These are phyloP conservation scores for Urophycis tenuis DNA, from an alignment of 2,797 vertebrate species.

Conservation along the genomic window DNA sequence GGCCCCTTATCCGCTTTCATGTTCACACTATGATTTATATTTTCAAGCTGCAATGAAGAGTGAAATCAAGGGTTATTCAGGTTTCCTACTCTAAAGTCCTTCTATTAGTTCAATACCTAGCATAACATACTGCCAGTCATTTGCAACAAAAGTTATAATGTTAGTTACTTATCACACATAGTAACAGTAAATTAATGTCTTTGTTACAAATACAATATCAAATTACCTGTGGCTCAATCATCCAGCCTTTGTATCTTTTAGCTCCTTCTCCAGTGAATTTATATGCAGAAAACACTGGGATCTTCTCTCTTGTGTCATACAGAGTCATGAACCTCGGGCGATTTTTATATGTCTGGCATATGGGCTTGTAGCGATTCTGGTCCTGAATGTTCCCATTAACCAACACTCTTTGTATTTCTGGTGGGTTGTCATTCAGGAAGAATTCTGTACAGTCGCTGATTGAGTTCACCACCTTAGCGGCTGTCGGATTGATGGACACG, in stretches of 20 bases:
- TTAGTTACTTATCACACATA: too few species aligned
- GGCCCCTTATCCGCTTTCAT: too few species aligned
- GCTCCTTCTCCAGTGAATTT: neutral
- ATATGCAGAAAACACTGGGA: constrained; percentile 55
- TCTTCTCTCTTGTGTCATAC: constrained; percentile 45
- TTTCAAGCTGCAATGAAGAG: constrained; percentile 35
- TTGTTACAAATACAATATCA: neutral
- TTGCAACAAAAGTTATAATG: too few species aligned
- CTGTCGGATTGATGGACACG: constrained; percentile 8
- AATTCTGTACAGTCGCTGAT: constrained; percentile 20
- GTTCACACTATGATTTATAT: too few species aligned
- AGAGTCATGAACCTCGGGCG: constrained; percentile 35
- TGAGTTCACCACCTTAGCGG: neutral
- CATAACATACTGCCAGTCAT: too few species aligned
- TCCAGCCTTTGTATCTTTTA: rapidly evolving
- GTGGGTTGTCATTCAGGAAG: constrained; percentile 8
- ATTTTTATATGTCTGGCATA: constrained; percentile 37
- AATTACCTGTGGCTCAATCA: constrained; percentile 41
- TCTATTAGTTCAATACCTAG: too few species aligned
- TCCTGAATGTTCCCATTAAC: constrained; percentile 15
- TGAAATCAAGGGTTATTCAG: too few species aligned
- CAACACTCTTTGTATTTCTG: constrained; percentile 23
- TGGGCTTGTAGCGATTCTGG: constrained; percentile 37
- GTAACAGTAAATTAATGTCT: too few species aligned
- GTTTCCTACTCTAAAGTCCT: too few species aligned